phyloP scores from a whole-genome alignment of 2,797 vertebrate genomes.

The Lacerta bilineata region DNA sequence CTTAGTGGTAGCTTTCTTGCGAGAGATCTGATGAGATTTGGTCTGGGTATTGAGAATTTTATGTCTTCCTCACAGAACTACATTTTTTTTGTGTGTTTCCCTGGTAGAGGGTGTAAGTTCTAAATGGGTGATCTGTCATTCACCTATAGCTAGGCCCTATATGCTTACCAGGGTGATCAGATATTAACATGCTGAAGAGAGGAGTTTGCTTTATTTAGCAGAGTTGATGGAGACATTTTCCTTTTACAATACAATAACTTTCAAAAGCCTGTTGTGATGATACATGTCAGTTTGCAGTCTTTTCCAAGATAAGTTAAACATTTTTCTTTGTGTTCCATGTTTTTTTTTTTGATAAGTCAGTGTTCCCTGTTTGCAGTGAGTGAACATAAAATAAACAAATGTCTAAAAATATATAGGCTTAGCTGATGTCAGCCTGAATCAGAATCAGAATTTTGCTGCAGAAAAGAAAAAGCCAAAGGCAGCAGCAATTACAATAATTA shows the following conservation, averaged over 20 bases:
- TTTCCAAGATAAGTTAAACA: neutral
- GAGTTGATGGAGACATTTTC: neutral
- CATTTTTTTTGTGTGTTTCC: neutral
- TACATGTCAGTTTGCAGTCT: neutral
- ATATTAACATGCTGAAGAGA: neutral
- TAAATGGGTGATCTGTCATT: neutral
- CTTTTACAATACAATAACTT: neutral
- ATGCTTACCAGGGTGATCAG: neutral
- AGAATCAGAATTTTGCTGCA: constrained; percentile 21
- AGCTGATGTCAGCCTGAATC: neutral
- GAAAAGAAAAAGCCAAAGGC: constrained; percentile 20
- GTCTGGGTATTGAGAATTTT: neutral
- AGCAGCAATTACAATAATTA: neutral
- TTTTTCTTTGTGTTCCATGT: neutral
- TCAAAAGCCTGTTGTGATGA: neutral
- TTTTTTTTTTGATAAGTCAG: neutral
- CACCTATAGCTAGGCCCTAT: neutral
- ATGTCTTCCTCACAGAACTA: neutral
- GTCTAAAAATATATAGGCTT: neutral
- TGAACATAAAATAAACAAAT: neutral
- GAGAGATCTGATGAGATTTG: neutral
- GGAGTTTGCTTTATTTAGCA: neutral
- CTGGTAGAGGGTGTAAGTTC: neutral
- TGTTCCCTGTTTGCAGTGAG: constrained; percentile 13
- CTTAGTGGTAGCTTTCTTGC: neutral